Evolutionary conservation across 1,140 invertebrate species (phyloP), one percentile per base, ranked within the genome.

Genomic region (Papilio helenus): DNA sequence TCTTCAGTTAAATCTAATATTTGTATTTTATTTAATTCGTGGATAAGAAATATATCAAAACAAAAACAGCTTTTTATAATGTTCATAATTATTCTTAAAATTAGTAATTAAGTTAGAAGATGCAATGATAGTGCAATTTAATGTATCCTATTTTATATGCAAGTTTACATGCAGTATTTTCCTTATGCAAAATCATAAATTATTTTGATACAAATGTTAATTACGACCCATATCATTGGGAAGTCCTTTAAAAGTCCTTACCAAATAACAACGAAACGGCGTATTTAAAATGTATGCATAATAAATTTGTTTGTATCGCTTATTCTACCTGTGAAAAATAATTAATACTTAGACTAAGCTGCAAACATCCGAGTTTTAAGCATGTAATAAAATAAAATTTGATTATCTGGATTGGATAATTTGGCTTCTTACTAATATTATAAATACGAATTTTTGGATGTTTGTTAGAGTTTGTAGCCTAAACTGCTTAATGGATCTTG

Each of bases 211-310:
- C 29, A 65, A 46, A 74, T 74, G 39, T n/a, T 74, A 74, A 74
- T 72, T 20, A 44, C 18, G 39, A 44, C 71, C 42, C 39, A 71
- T 73, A 74, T 74, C 72, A 46, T 74, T 74, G 18, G 10, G 23
- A 74, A 74, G 72, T 74, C 72, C 72, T 74, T 74, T 74, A 49
- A 74, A 74, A 46, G 72, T 74, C 72, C 72, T 74, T 26, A 74
- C 72, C 20, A 42, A 72, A 72, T 42, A 26, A 29, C 9, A 14
- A 68, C 23, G 26, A 29, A 29, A 16, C 23, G 23, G 23, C 20
- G 23, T 12, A 10, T 23, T 61, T 26, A 61, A 58, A 58, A 1
- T 26, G 23, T 61, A 61, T 61, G 9, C 10, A 23, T 61, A 49
- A 49, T 29, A 68, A 14, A 16, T 68, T 68, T 4, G 23, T 14